A percentile compares a stretch with the other conserved stretches of the same genome.
phyloP scores from a whole-genome alignment of 2,797 vertebrate genomes.

The Aulostomus chinensis region DNA sequence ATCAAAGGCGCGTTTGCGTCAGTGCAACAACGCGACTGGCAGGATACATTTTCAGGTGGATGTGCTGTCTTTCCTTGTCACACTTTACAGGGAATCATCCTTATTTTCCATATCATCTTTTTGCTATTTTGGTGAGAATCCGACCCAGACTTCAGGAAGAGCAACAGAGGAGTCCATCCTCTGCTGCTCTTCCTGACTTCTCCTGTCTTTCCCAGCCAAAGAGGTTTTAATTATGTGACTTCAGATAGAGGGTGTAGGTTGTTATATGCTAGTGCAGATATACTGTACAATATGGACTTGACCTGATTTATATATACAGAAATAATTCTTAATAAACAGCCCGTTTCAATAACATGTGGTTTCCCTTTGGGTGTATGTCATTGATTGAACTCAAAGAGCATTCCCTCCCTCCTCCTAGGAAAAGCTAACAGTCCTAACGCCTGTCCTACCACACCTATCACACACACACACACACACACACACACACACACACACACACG shows the following conservation, averaged over 20 bases:
- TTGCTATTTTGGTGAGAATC: no score
- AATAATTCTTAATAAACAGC: constrained; percentile 28
- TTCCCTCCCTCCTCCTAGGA: constrained; percentile 57
- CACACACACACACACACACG: constrained; percentile 62
- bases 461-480: constrained; percentile 67
- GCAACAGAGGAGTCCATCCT: background rate
- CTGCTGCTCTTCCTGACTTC: background rate
- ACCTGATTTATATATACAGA: constrained; percentile 10
- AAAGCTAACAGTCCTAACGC: constrained; percentile 73
- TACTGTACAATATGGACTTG: background rate
- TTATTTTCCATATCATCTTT: no score
- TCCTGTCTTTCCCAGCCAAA: background rate
- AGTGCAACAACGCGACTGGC: no score
- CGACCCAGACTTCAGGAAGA: no score
- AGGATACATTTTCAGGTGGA: no score
- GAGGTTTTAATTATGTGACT: background rate
- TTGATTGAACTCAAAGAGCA: constrained; percentile 49
- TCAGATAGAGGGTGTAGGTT: no score
- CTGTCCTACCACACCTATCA: constrained; percentile 74
- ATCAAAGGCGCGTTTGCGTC: no score
- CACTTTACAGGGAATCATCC: no score
- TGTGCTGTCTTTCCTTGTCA: no score
- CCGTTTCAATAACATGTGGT: constrained; percentile 33
- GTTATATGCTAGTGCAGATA: background rate
- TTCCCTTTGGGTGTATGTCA: constrained; percentile 44